Percentiles rank a stretch among this genome's conserved stretches.
Evolutionary conservation across 2,888 invertebrate genomes (phyloP).

Genomic region (Meliscaeva auricollis): DNA sequence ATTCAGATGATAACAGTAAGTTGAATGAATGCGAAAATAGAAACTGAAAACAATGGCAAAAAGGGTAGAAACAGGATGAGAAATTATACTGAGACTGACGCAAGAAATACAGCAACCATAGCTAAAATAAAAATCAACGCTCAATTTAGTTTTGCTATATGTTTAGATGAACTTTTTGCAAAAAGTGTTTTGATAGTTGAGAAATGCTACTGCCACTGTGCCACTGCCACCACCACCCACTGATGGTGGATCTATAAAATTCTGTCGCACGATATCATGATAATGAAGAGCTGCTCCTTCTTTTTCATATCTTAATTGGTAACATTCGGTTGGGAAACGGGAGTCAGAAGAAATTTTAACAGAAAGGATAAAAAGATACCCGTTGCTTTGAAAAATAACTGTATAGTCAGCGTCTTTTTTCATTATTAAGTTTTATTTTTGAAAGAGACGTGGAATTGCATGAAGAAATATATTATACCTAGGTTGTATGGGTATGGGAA

Average conservation of each 20-base stretch:
- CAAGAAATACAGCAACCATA: conserved; percentile 8
- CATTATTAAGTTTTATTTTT: not conserved
- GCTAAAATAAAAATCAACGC: conserved; percentile 67
- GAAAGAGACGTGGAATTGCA: not conserved
- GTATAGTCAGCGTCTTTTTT: conserved; percentile 34
- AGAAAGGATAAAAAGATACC: conserved; percentile 23
- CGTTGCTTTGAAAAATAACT: conserved; percentile 24
- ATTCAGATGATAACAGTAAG: conserved; percentile 66
- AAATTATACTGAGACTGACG: conserved; percentile 23
- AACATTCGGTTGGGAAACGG: conserved; percentile 39
- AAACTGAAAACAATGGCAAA: conserved; percentile 60
- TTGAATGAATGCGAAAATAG: conserved; percentile 59
- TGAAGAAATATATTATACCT: no score
- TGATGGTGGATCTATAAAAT: conserved; percentile 40
- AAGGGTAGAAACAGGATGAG: conserved; percentile 38
- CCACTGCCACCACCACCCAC: conserved; percentile 4
- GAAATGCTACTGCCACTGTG: conserved; percentile 19
- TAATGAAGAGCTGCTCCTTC: conserved; percentile 54
- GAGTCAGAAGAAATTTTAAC: conserved; percentile 20
- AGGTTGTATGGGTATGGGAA: no score
- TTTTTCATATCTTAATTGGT: conserved; percentile 73
- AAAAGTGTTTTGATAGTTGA: conserved; percentile 62
- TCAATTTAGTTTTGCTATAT: conserved; percentile 67
- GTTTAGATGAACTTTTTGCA: conserved; percentile 69
- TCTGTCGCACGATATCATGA: conserved; percentile 67